Percentiles rank a stretch among this genome's conserved stretches.
Conservation (phyloP, 2,113 vertebrate species). For the Thomomys bottae region DNA sequence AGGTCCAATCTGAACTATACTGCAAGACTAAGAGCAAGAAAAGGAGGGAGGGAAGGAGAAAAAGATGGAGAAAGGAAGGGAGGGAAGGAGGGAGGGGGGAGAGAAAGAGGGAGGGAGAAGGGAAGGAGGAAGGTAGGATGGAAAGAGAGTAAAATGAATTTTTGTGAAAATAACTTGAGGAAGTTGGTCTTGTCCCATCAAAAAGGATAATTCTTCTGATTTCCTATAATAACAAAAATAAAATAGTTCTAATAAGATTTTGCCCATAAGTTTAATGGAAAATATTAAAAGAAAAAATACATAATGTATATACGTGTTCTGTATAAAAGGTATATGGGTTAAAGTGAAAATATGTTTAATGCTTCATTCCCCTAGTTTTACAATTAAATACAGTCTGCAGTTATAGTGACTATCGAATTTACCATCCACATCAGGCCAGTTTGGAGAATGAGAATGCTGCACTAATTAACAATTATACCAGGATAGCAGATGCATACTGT, state of each 20-base stretch:
- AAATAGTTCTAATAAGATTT: too few relatives aligned
- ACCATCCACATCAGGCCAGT: not conserved
- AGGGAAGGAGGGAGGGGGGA: too few relatives aligned
- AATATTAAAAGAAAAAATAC: not conserved
- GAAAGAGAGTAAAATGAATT: not conserved
- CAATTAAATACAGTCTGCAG: not conserved
- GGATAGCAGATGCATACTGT: not conserved
- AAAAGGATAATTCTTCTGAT: not conserved
- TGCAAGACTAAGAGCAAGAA: not conserved
- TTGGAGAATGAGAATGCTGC: not conserved
- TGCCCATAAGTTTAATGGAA: not conserved
- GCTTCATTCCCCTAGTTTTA: not conserved
- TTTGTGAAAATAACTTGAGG: conserved; percentile 13
- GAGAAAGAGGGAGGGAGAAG: too few relatives aligned
- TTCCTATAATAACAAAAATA: not conserved
- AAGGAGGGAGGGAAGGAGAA: too few relatives aligned
- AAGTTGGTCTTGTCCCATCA: not conserved
- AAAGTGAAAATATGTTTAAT: conserved; percentile 23
- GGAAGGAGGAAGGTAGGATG: too few relatives aligned
- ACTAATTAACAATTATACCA: not conserved
- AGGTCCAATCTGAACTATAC: not conserved
- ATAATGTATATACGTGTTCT: not conserved
- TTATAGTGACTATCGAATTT: not conserved
- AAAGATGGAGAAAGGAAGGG: too few relatives aligned
- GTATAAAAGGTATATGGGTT: not conserved